A percentile compares a stretch with the other conserved stretches of the same genome.
phyloP scores from a whole-genome alignment of 2,113 vertebrate species.

The Typhlomys cinereus region DNA sequence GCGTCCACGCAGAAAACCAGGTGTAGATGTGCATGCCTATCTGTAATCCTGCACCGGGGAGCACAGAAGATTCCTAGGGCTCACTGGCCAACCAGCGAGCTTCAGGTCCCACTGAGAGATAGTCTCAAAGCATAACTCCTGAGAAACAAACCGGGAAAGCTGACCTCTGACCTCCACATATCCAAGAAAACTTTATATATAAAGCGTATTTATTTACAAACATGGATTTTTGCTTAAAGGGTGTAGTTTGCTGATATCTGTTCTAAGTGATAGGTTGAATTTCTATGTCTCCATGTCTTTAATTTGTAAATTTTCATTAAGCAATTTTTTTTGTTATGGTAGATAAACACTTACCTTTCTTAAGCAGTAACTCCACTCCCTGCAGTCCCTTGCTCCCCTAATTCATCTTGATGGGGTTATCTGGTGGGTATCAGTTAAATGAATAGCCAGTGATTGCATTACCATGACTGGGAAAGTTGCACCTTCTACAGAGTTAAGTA shows the following conservation, averaged over 20 bases:
- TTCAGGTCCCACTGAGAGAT: no score
- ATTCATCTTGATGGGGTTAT: not conserved
- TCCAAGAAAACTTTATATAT: not conserved
- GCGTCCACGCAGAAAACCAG: not conserved
- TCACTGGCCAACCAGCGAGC: no score
- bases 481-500: not conserved
- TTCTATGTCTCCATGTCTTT: not conserved
- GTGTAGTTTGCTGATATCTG: not conserved
- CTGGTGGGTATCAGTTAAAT: constrained; percentile 28
- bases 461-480: not conserved
- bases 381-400: not conserved
- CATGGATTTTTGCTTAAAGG: not conserved
- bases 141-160: no score
- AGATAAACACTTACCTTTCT: not conserved
- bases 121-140: no score
- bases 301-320: constrained; percentile 29
- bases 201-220: not conserved
- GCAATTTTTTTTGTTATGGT: constrained; percentile 16
- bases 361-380: not conserved
- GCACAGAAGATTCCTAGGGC: no score
- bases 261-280: constrained; percentile 33
- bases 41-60: no score
- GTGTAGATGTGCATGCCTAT: no score
- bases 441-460: not conserved
- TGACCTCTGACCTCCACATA: no score